Conservation (phyloP, 2,113 vertebrate species). For the Eulacestoma nigropectus region DNA sequence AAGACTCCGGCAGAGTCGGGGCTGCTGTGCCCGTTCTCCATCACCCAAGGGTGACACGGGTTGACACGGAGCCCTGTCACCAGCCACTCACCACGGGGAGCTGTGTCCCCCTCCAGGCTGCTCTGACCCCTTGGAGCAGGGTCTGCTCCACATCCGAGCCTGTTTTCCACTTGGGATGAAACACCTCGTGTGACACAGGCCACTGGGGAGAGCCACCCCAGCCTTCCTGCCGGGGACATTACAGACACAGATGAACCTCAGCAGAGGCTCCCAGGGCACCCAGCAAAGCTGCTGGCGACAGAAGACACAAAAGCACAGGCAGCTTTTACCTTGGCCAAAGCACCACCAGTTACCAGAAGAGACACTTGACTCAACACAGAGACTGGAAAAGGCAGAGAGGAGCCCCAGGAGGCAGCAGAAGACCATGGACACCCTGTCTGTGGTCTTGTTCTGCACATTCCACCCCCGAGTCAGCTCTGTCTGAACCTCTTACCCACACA, state of each 20-base stretch:
- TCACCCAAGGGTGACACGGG: background rate
- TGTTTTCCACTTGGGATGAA: background rate
- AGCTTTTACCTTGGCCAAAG: background rate
- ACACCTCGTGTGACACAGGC: background rate
- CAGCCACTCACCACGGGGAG: background rate
- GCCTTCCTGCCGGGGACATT: background rate
- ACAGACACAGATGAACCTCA: background rate
- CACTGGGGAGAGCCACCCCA: background rate
- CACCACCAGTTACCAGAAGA: background rate
- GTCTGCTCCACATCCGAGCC: background rate
- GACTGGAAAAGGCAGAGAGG: background rate
- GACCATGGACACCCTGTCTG: background rate
- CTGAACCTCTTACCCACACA: conserved; percentile 10
- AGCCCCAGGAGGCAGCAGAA: background rate
- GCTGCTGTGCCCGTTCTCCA: background rate
- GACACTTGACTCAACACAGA: background rate
- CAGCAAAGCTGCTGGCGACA: background rate
- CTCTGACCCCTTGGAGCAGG: background rate
- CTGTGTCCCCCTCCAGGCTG: background rate
- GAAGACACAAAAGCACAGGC: background rate
- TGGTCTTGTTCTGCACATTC: conserved; percentile 38
- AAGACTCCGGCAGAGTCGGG: background rate
- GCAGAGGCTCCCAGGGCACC: background rate
- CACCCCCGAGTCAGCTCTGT: conserved; percentile 5
- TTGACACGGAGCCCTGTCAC: background rate